A percentile compares a stretch with the other conserved stretches of the same genome.
phyloP scores from a whole-genome alignment of 2,797 vertebrate species.

The Hipposideros larvatus region DNA sequence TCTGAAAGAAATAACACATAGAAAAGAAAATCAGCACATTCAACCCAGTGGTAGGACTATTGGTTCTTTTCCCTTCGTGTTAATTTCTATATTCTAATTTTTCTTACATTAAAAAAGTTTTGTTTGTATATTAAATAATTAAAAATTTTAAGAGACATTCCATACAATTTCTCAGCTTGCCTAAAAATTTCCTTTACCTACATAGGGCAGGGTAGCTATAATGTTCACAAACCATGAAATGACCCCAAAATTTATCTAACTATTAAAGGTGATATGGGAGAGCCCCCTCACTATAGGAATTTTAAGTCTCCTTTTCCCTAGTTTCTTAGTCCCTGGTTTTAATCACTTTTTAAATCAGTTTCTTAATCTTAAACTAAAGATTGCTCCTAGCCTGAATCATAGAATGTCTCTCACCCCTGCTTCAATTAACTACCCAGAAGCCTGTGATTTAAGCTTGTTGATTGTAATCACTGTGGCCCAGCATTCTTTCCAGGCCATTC shows the following conservation, averaged over 20 bases:
- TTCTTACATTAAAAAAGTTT: conserved; percentile 34
- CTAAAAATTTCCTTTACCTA: conserved; percentile 48
- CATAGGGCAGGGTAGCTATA: not conserved
- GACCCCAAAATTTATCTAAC: conserved; percentile 31
- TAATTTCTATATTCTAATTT: conserved; percentile 62
- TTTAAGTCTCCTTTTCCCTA: too few relatives aligned
- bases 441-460: too few relatives aligned
- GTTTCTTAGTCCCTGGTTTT: too few relatives aligned
- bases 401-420: too few relatives aligned
- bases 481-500: too few relatives aligned
- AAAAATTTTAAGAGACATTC: conserved; percentile 50
- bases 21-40: conserved; percentile 60
- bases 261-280: not conserved
- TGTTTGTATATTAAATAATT: conserved; percentile 46
- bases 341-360: too few relatives aligned
- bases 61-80: not conserved
- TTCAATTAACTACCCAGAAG: too few relatives aligned
- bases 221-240: conserved; percentile 43
- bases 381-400: too few relatives aligned
- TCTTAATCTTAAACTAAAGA: too few relatives aligned
- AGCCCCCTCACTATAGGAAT: too few relatives aligned
- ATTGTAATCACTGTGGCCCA: too few relatives aligned
- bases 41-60: conserved; percentile 20
- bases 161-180: not conserved
- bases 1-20: conserved; percentile 87